Base-by-base conservation (phyloP, 2,113 vertebrate genomes). In the Chunga burmeisteri region DNA sequence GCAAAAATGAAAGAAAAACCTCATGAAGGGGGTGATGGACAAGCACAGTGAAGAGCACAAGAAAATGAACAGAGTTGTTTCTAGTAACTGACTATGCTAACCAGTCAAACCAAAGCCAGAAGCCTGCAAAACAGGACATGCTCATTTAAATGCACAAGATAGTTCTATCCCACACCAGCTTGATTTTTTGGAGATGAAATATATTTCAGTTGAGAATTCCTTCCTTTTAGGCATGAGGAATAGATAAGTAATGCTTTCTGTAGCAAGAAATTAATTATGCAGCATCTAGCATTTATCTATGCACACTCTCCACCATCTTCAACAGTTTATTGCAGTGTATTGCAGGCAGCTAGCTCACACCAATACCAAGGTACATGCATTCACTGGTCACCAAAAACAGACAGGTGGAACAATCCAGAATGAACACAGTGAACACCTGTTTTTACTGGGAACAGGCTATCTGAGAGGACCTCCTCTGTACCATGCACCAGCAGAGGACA, bases 331-430 rank as follows among this genome's bases (percentile, higher is more conserved):
- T 19, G 85, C 27, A 13, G 44, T 2, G 46, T 11, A n/a, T 1
- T 59, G 49, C 67, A 80, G 46, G 58, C 38, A 92, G 70, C 66
- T 42, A 72, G 62, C 55, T 72, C 42, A 38, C 32, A 7, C 21
- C 10, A 34, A 40, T 8, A 27, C 49, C 71, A 77, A 26, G 36
- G 34, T 2, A 65, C 0, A 0, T 13, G 58, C 7, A 3, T 16
- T 49, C 44, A n/a, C 4, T 9, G 16, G 7, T 56, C 42, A 32
- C 55, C 42, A 73, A 65, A 65, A 52, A 4, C n/a, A 77, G 49
- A 62, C 70, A 53, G 27, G 46, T 15, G 22, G 30, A 90, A 65
- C 61, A 50, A 73, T 42, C 52, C 72, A 73, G 72, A 80, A 74
- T 19, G 46, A 83, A 53, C 59, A 53, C 15, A 75, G 53, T 2